Evolutionary conservation across 1,140 invertebrate genomes (phyloP), one percentile per base, ranked within the genome.

Genomic region (Neodiprion lecontei): DNA sequence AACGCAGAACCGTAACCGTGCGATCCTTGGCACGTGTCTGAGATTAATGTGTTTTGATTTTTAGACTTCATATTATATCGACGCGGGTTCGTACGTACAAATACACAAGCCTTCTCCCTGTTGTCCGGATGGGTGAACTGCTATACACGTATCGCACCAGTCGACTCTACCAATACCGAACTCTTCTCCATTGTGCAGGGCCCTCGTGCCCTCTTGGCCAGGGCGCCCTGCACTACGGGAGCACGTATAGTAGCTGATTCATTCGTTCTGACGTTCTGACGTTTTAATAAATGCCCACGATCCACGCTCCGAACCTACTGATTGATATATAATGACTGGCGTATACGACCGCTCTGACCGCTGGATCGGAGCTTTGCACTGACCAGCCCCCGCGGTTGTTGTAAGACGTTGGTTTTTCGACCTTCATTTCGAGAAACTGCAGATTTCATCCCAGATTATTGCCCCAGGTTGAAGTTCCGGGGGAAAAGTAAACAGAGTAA

Each of bases 1-100:
- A 12, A 61, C 53, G 53, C 53, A 79, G 80, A 81, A 79, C 78
- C 78, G 79, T 40, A 40, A 40, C 80, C 83, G 83, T 81, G 80
- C 79, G 83, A 85, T 84, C 80, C 75, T 73, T 50, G 88, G 82
- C 88, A 89, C 88, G 88, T 89, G 88, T 70, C 84, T 50, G 79
- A 85, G 87, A 88, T 89, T 88, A 88, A 88, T 88, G 86, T 88
- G 86, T 89, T 88, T 89, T 89, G 87, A 89, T 89, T 89, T 88
- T 87, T 89, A 86, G 87, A 88, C 86, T 87, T 84, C 72, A 81
- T 78, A 86, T 89, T 86, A 83, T 85, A 81, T 78, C 74, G 78
- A 75, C 73, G 76, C 78, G 74, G 79, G 14, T 48, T 40, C 12
- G 65, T 70, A 40, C 28, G 28, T 40, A 40, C 28, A 40, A 40